phyloP scores from a whole-genome alignment of 2,888 invertebrate genomes.

The Drosophila limbata region DNA sequence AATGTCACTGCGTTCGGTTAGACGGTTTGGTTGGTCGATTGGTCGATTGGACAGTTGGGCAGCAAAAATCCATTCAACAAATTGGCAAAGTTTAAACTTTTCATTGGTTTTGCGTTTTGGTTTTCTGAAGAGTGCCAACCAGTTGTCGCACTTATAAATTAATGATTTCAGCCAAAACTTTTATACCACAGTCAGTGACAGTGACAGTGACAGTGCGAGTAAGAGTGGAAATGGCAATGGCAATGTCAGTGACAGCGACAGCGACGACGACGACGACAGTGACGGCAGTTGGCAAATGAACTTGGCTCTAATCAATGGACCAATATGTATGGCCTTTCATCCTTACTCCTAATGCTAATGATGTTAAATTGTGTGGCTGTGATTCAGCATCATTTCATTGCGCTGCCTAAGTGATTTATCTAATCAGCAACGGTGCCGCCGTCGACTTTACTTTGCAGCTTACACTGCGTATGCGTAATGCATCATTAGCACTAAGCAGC shows the following conservation, averaged over 20 bases:
- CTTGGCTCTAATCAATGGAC: constrained; percentile 50
- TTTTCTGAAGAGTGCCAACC: constrained; percentile 16
- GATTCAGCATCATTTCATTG: constrained; percentile 52
- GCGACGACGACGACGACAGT: neutral
- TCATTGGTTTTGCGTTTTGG: constrained; percentile 51
- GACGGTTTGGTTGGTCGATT: constrained; percentile 1
- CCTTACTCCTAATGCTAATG: constrained; percentile 42
- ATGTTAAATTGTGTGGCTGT: constrained; percentile 48
- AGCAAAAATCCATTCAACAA: constrained; percentile 67
- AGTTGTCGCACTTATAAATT: constrained; percentile 70
- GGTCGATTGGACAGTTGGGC: constrained; percentile 15
- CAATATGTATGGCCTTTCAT: constrained; percentile 30
- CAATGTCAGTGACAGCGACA: constrained; percentile 23
- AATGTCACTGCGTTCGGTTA: constrained; percentile 48
- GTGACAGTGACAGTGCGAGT: constrained; percentile 23
- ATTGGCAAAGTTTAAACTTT: constrained; percentile 73
- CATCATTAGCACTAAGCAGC: constrained; percentile 48
- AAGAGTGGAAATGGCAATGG: constrained; percentile 19
- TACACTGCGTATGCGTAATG: constrained; percentile 52
- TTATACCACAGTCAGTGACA: constrained; percentile 45
- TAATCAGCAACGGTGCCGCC: constrained; percentile 26
- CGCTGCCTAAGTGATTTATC: constrained; percentile 51
- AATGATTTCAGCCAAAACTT: constrained; percentile 64
- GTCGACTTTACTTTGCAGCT: constrained; percentile 21
- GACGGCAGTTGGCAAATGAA: constrained; percentile 27